A percentile compares a stretch with the other conserved stretches of the same genome.
Conservation (phyloP, 2,113 vertebrate species). For the Takifugu bimaculatus region DNA sequence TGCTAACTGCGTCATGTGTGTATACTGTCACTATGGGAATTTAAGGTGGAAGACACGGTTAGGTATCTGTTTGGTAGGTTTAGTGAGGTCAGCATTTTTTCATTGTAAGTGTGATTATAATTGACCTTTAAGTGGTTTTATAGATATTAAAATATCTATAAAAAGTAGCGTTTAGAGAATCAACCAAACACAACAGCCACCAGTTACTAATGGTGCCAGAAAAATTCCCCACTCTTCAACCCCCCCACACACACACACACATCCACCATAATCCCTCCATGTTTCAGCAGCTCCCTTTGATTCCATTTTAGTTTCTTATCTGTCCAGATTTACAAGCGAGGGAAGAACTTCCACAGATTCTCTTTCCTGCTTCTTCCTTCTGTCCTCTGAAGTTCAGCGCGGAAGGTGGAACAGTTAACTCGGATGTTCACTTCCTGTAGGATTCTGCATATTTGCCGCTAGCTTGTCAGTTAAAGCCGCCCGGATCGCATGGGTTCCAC, state of each 20-base stretch:
- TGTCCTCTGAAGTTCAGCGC: constrained; percentile 44
- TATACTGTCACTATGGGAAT: constrained; percentile 19
- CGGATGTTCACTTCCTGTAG: too few species aligned
- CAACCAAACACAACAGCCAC: constrained; percentile 34
- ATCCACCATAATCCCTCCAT: constrained; percentile 19
- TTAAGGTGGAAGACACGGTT: constrained; percentile 8
- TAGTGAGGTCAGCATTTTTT: constrained; percentile 14
- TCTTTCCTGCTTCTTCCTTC: constrained; percentile 20
- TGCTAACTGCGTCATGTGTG: constrained; percentile 6
- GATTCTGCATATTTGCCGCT: too few species aligned
- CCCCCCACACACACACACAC: background rate
- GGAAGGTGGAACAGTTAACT: too few species aligned
- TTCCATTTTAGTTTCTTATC: constrained; percentile 43
- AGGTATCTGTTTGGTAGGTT: background rate
- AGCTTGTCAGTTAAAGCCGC: too few species aligned
- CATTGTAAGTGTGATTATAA: too few species aligned
- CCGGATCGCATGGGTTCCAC: too few species aligned
- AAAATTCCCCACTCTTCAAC: constrained; percentile 28
- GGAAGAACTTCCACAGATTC: constrained; percentile 30
- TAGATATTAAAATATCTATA: constrained; percentile 44
- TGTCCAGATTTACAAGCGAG: constrained; percentile 44
- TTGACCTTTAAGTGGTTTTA: constrained; percentile 11
- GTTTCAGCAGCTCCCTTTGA: constrained; percentile 42
- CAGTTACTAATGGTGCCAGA: constrained; percentile 33
- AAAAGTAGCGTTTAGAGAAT: constrained; percentile 40